These are phyloP conservation scores for Pungitius pungitius DNA, from an alignment of 2,113 vertebrate species.

Conservation along the genomic window DNA sequence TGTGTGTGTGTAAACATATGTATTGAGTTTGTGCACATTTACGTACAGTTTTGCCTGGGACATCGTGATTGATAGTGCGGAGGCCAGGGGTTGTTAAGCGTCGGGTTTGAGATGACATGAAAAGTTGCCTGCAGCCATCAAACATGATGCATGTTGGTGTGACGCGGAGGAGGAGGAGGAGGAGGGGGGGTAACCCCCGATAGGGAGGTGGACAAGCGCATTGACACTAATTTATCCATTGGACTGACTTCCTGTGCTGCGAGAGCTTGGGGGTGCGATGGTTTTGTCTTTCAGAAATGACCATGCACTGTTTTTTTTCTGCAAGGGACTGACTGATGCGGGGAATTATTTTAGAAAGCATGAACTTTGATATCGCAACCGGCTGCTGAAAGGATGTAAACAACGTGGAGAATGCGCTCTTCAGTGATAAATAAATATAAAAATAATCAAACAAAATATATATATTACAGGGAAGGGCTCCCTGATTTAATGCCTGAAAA, in stretches of 20 bases:
- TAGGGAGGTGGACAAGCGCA: slow-evolving; percentile 54
- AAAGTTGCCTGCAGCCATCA: slow-evolving; percentile 58
- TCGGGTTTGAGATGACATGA: slow-evolving; percentile 50
- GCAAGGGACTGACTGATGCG: neutral
- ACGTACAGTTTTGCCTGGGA: slow-evolving; percentile 4
- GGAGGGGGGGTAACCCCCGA: slow-evolving; percentile 53
- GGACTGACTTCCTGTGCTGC: slow-evolving; percentile 65
- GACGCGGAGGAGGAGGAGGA: slow-evolving; percentile 27
- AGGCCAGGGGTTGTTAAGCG: slow-evolving; percentile 36
- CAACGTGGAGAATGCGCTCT: slow-evolving; percentile 13
- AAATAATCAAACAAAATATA: slow-evolving; percentile 15
- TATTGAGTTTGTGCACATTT: neutral
- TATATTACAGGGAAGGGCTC: slow-evolving; percentile 16
- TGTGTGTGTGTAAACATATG: neutral
- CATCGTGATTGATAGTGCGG: slow-evolving; percentile 52
- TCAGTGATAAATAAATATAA: slow-evolving; percentile 9
- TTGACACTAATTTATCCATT: slow-evolving; percentile 75
- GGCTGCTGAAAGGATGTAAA: slow-evolving; percentile 28
- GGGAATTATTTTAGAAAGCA: slow-evolving; percentile 15
- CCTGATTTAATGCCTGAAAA: slow-evolving; percentile 19
- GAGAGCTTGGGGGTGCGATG: slow-evolving; percentile 34
- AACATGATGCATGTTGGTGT: slow-evolving; percentile 65
- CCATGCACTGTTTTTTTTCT: slow-evolving; percentile 43
- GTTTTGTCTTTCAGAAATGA: slow-evolving; percentile 51
- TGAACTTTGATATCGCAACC: slow-evolving; percentile 39